A percentile compares a stretch with the other conserved stretches of the same genome.
Evolutionary conservation across 2,113 vertebrate species (phyloP).

Genomic region (Calidris pygmaea): DNA sequence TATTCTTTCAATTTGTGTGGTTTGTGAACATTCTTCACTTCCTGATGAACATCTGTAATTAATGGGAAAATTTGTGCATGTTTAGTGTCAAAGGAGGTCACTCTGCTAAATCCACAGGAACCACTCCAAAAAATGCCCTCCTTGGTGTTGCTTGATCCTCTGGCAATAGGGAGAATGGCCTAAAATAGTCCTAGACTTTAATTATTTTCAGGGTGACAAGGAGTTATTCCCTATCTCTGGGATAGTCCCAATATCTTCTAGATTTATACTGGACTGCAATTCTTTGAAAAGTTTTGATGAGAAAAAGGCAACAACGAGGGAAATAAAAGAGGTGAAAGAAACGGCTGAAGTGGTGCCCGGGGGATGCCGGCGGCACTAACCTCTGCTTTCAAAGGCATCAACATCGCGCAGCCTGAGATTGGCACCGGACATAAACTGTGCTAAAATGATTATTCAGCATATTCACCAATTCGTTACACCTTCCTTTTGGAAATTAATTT

Average conservation of each 20-base stretch:
- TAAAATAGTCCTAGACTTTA: background rate
- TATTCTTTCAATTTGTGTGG: background rate
- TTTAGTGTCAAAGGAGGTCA: background rate
- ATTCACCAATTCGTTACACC: background rate
- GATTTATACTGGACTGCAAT: background rate
- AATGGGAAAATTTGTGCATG: background rate
- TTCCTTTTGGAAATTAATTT: background rate
- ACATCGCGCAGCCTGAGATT: rapidly evolving
- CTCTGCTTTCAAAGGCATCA: background rate
- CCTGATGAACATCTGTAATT: background rate
- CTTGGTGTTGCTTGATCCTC: background rate
- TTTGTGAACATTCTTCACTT: background rate
- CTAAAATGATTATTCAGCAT: background rate
- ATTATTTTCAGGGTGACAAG: background rate
- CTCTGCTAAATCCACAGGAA: background rate
- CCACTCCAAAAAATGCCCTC: background rate
- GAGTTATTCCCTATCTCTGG: background rate
- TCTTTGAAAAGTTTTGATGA: background rate
- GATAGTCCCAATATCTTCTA: background rate
- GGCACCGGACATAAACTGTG: background rate
- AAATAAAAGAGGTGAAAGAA: background rate
- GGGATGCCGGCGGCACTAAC: too few species aligned
- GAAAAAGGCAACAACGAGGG: background rate
- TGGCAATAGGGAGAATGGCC: background rate
- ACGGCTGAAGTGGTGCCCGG: rapidly evolving